phyloP scores from a whole-genome alignment of 2,113 vertebrate genomes.

The Dasyornis broadbenti region DNA sequence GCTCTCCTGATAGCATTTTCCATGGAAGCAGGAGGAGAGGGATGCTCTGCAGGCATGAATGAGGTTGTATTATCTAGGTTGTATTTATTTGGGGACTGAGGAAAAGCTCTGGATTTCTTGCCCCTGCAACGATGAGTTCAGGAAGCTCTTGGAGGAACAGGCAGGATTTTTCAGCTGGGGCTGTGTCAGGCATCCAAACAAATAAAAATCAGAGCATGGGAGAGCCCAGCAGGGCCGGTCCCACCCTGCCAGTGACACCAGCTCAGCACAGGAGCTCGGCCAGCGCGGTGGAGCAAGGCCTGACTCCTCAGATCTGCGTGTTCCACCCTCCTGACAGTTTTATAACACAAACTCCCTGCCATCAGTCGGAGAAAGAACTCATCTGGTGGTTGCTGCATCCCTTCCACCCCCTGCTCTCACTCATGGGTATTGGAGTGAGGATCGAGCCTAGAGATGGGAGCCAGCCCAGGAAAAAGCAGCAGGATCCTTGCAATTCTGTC shows the following conservation, averaged over 20 bases:
- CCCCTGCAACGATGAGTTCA: neutral
- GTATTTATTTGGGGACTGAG: neutral
- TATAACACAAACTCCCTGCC: neutral
- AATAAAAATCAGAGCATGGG: neutral
- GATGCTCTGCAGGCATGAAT: neutral
- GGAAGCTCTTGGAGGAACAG: neutral
- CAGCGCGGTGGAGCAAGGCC: neutral
- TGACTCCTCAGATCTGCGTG: neutral
- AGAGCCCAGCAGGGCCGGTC: neutral
- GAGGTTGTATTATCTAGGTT: neutral
- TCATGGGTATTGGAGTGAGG: neutral
- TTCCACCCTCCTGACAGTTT: neutral
- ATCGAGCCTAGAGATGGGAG: neutral
- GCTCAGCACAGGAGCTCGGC: neutral
- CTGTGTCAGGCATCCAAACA: neutral
- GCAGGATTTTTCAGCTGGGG: neutral
- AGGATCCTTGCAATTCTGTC: neutral
- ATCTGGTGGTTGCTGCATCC: neutral
- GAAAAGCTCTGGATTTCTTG: neutral
- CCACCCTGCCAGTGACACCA: neutral
- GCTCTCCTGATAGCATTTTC: neutral
- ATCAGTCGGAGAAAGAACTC: neutral
- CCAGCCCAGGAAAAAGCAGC: neutral
- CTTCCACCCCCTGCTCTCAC: neutral
- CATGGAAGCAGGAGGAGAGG: neutral